Conservation (phyloP, 1,140 invertebrate genomes). For the Zaprionus camerounensis region DNA sequence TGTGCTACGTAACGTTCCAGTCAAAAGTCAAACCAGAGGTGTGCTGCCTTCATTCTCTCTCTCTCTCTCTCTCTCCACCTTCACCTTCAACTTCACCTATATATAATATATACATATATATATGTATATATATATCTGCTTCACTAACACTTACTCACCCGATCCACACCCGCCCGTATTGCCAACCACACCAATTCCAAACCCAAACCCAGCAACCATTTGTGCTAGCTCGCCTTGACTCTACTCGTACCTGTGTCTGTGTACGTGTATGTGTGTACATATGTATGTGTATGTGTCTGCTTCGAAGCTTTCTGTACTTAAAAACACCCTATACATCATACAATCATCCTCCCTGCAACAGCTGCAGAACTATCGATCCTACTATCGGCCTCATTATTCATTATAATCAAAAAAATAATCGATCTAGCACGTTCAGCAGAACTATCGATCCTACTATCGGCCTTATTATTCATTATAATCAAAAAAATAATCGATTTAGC, state of each 20-base stretch:
- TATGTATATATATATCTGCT: not conserved
- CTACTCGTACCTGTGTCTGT: slow-evolving; percentile 16
- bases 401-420: too few species aligned
- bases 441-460: too few species aligned
- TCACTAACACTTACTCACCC: not conserved
- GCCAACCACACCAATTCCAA: not conserved
- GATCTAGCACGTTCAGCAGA: too few species aligned
- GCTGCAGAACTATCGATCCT: not conserved
- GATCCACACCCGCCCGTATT: slow-evolving; percentile 5
- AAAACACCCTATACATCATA: not conserved
- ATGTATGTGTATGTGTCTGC: slow-evolving; percentile 25
- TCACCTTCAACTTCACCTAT: not conserved
- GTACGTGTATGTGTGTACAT: slow-evolving; percentile 13
- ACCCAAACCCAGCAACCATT: slow-evolving; percentile 5
- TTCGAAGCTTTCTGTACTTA: not conserved
- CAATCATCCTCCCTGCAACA: not conserved
- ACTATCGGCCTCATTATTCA: not conserved
- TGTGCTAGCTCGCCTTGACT: slow-evolving; percentile 14
- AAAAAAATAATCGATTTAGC: not conserved
- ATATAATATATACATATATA: not conserved
- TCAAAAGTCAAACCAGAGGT: slow-evolving; percentile 87
- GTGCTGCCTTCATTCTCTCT: slow-evolving; percentile 49
- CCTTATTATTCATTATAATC: too few species aligned
- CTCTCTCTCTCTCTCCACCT: slow-evolving; percentile 14
- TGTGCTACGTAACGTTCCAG: slow-evolving; percentile 93